Conservation (phyloP, 2,113 vertebrate genomes). For the Myotis brandtii region DNA sequence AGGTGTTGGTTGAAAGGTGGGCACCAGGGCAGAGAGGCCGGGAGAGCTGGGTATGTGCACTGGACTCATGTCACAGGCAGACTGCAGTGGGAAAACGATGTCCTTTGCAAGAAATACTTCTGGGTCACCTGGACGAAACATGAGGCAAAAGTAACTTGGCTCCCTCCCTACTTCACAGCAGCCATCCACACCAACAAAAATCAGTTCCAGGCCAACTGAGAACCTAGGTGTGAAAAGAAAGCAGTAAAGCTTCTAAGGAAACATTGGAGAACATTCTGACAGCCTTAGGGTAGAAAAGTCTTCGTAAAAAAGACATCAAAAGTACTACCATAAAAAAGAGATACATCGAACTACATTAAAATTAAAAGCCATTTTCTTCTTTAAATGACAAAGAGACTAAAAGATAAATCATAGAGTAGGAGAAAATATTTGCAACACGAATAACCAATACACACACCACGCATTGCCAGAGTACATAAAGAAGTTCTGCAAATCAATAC, state of each 20-base stretch:
- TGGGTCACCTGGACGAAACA: background rate
- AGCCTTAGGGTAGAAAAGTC: background rate
- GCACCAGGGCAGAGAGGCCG: background rate
- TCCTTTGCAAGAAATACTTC: background rate
- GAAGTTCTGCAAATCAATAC: background rate
- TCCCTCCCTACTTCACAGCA: conserved; percentile 9
- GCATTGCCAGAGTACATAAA: background rate
- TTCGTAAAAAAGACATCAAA: background rate
- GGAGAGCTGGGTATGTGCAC: rapidly evolving
- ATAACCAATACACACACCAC: background rate
- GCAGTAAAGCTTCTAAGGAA: background rate
- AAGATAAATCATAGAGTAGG: background rate
- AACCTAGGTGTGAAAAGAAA: background rate
- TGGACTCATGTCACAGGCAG: background rate
- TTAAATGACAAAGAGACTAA: conserved; percentile 11
- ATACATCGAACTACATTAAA: conserved; percentile 18
- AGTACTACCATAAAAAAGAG: background rate
- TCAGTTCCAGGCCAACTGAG: background rate
- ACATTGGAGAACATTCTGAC: background rate
- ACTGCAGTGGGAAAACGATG: rapidly evolving
- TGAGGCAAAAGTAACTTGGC: rapidly evolving
- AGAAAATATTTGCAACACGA: conserved; percentile 33
- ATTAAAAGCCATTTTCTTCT: conserved; percentile 22
- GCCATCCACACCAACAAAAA: background rate
- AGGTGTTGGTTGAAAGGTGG: no score